Evolutionary conservation across 2,113 vertebrate species (phyloP), one percentile per base, ranked within the genome.

Genomic region (Bothrops jararaca): DNA sequence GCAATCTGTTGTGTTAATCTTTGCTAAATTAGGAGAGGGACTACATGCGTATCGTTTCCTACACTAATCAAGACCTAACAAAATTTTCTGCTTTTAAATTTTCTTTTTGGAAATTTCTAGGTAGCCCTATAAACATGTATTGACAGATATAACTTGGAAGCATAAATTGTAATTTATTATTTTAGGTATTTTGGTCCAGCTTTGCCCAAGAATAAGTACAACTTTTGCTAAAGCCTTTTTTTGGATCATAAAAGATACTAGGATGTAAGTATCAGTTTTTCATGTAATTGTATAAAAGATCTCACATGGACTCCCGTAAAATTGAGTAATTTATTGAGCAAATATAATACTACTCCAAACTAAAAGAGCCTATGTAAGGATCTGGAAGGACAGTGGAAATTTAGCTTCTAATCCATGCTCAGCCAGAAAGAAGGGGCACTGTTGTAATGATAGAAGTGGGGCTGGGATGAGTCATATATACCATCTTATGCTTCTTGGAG

Each of bases 1-100:
- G 94, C 95, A 89, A 39, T 97, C 96, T 96, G 95, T 94, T 96
- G 86, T 90, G 95, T 0, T 53, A 96, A 94, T 96, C 87, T 95
- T 97, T 97, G 94, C 96, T 95, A 95, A 2, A 56, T 34, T 85
- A 50, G 90, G 91, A 96, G 94, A 95, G 92, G n/a, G 92, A 92
- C 94, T 94, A 94, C 95, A 93, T 86, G 92, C 94, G 86, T 90
- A 89, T 42, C 89, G 95, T 52, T 91, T 94, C 91, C 96, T 94
- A 0, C n/a, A 58, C 85, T 92, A 89, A 74, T 91, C 69, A 85
- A 29, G 39, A 57, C 39, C 88, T 39, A 93, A 93, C 91, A 93
- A 88, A 92, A 69, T 90, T 90, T 95, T 93, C 95, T 94, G 95
- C 94, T 95, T 95, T 94, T 94, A 94, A 48, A 53, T 88, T 92